A percentile compares a stretch with the other conserved stretches of the same genome.
phyloP scores from a whole-genome alignment of 2,797 vertebrate genomes.

The Sebastes oblongus region DNA sequence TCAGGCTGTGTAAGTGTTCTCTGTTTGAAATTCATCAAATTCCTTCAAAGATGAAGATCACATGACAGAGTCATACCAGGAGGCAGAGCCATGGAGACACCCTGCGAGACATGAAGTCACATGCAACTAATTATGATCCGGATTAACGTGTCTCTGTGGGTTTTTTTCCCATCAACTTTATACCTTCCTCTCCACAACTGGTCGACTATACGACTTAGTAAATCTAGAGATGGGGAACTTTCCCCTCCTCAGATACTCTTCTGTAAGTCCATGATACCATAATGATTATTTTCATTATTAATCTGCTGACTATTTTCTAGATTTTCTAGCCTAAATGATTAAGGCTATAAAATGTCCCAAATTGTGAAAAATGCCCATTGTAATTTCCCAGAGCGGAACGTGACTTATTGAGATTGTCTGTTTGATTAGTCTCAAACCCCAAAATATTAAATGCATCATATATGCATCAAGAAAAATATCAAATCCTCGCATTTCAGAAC shows the following conservation, averaged over 20 bases:
- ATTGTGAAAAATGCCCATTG: neutral
- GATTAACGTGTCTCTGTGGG: conserved; percentile 40
- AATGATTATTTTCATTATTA: neutral
- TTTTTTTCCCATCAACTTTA: conserved; percentile 8
- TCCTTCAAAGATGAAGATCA: conserved; percentile 44
- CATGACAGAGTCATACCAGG: conserved; percentile 24
- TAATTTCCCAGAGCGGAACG: neutral
- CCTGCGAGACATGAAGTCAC: conserved; percentile 59
- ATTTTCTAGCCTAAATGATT: neutral
- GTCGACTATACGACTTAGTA: neutral
- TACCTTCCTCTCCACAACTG: neutral
- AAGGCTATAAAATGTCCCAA: neutral
- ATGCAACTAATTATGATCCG: conserved; percentile 46
- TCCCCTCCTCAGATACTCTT: neutral
- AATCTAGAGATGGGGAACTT: neutral
- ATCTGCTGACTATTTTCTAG: neutral
- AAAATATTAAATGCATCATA: neutral
- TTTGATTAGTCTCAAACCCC: neutral
- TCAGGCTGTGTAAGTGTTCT: neutral
- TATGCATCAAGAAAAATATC: neutral
- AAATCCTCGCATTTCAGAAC: neutral
- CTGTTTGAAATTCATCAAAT: conserved; percentile 31
- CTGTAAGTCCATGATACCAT: neutral
- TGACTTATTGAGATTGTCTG: neutral
- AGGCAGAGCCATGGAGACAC: conserved; percentile 20